Evolutionary conservation across 2,113 vertebrate species (phyloP), one percentile per base, ranked within the genome.

Genomic region (Phalacrocorax aristotelis): DNA sequence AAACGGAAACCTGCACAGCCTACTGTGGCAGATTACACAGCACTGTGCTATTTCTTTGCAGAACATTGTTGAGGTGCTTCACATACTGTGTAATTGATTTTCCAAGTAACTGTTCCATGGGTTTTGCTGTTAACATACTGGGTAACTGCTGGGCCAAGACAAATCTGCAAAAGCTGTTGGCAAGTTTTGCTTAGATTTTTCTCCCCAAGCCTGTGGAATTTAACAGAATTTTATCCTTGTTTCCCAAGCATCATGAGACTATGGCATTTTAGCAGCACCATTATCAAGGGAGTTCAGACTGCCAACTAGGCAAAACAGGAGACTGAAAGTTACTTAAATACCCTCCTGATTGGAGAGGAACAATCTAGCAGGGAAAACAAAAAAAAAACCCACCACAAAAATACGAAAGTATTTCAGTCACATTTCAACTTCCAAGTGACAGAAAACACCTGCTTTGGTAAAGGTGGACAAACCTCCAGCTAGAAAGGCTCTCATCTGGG

Each of bases 71-170:
- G 89, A 97, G 79, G 88, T 92, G 92, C 92, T 97, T 94, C 17
- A 7, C 87, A 95, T 65, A 78, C 66, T 51, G 54, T 49, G 70
- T 42, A 85, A 97, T 23, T 95, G 72, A 97, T 94, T 98, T 98
- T 98, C 94, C 97, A 97, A 97, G 78, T 89, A 97, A 95, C 74
- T n/a, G 51, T 88, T 96, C 89, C 92, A 89, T 48, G 79, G 74
- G 68, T 85, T 95, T 86, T 91, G 94, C 96, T 87, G 76, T 80
- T 97, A 85, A 87, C 79, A 75, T 44, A 92, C 60, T 71, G 32
- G 58, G 62, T 51, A 92, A 90, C 68, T 92, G 58, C 65, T 62
- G 70, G 68, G 94, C 95, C 96, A 98, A 97, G 74, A 97, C 91
- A 97, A 97, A 97, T 79, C 77, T 94, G 66, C 64, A 93, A 94